phyloP scores from a whole-genome alignment of 2,797 vertebrate species.

The Phalloptychus januarius region DNA sequence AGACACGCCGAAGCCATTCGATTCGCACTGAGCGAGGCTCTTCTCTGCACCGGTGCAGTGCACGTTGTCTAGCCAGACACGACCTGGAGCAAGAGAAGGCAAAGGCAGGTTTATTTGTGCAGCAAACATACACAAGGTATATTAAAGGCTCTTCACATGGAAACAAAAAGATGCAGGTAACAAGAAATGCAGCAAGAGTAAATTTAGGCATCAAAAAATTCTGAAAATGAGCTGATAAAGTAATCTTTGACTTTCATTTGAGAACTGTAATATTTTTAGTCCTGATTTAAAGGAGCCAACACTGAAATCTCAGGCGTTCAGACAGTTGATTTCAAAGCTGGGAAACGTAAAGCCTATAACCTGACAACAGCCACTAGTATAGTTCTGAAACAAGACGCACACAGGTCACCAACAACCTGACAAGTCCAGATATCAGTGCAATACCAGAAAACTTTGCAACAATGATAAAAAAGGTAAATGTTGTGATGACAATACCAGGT shows the following conservation, averaged over 20 bases:
- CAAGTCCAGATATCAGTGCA: not conserved
- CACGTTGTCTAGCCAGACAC: constrained; percentile 93
- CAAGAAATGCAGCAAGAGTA: not conserved
- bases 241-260: not conserved
- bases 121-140: not conserved
- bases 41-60: constrained; percentile 88
- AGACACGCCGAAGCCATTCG: constrained; percentile 91
- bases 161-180: not conserved
- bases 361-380: not conserved
- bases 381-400: not conserved
- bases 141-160: not conserved
- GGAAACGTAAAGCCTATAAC: not conserved
- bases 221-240: not conserved
- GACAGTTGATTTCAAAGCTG: not conserved
- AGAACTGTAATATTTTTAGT: not conserved
- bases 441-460: not conserved
- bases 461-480: not conserved
- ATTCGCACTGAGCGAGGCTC: constrained; percentile 85
- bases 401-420: not conserved
- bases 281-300: not conserved
- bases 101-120: not conserved
- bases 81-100: constrained; percentile 76
- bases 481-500: not conserved
- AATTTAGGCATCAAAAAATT: not conserved
- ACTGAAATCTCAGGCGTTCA: not conserved